Evolutionary conservation across 2,797 vertebrate genomes (phyloP).

Genomic region (Loris lydekkerianus): DNA sequence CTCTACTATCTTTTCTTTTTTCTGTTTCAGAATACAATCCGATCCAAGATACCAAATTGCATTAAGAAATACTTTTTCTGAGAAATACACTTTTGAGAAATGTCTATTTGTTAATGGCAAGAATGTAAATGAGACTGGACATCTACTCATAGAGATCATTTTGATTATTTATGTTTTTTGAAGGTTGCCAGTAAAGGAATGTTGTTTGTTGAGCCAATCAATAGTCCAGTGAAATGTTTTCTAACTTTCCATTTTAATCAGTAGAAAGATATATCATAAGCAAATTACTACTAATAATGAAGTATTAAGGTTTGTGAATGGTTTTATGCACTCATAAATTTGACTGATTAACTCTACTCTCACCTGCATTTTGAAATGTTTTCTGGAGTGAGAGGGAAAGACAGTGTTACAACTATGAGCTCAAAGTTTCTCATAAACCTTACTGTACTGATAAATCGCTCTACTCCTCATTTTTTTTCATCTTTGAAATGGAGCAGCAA

Average conservation of each 20-base stretch:
- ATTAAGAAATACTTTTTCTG: neutral
- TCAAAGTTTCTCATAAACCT: neutral
- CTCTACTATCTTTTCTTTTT: neutral
- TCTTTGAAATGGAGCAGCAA: neutral
- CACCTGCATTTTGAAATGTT: neutral
- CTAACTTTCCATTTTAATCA: neutral
- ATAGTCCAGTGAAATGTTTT: neutral
- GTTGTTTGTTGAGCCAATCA: neutral
- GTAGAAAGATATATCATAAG: neutral
- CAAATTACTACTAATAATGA: neutral
- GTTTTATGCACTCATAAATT: neutral
- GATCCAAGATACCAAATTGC: neutral
- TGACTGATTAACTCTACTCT: neutral
- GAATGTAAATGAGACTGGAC: neutral
- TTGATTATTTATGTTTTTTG: neutral
- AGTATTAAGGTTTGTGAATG: neutral
- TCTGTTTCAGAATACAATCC: neutral
- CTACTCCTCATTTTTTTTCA: neutral
- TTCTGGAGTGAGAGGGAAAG: neutral
- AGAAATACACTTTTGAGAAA: constrained; percentile 20
- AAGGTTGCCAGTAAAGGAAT: neutral
- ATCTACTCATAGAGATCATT: neutral
- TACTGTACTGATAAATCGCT: neutral
- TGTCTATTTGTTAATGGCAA: neutral
- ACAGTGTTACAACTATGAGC: neutral